Evolutionary conservation across 1,140 invertebrate species (phyloP).

Genomic region (Drosophila parvula): DNA sequence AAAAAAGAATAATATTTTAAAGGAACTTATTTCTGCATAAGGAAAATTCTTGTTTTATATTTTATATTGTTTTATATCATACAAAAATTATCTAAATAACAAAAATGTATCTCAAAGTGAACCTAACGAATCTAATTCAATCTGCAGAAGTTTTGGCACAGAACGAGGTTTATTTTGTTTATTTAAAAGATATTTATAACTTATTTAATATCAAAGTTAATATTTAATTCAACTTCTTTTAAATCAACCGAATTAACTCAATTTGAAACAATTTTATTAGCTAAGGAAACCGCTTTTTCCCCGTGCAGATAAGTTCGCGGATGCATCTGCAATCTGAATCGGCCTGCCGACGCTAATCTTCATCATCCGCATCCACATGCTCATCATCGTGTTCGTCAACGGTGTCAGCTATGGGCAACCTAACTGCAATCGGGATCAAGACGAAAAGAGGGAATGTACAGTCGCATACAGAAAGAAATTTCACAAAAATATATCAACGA

Average conservation of each 20-base stretch:
- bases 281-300: not conserved
- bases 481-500: no score
- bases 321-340: conserved; percentile 81
- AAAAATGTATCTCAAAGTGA: not conserved
- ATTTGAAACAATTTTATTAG: not conserved
- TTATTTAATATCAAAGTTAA: no score
- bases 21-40: not conserved
- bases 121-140: not conserved
- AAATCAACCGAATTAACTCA: no score
- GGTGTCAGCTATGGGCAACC: conserved; percentile 78
- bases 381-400: conserved; percentile 77
- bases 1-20: not conserved
- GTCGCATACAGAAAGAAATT: not conserved
- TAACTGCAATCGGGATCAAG: conserved; percentile 65
- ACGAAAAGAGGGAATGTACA: conserved; percentile 5
- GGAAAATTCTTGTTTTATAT: no score
- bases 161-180: not conserved
- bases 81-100: no score
- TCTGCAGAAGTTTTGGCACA: not conserved
- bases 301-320: conserved; percentile 49
- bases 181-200: not conserved
- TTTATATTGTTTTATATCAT: no score
- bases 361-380: conserved; percentile 61
- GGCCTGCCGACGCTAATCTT: conserved; percentile 73
- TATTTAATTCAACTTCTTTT: no score